Conservation (phyloP, 2,113 vertebrate species). For the Apistogramma diplotaenia region DNA sequence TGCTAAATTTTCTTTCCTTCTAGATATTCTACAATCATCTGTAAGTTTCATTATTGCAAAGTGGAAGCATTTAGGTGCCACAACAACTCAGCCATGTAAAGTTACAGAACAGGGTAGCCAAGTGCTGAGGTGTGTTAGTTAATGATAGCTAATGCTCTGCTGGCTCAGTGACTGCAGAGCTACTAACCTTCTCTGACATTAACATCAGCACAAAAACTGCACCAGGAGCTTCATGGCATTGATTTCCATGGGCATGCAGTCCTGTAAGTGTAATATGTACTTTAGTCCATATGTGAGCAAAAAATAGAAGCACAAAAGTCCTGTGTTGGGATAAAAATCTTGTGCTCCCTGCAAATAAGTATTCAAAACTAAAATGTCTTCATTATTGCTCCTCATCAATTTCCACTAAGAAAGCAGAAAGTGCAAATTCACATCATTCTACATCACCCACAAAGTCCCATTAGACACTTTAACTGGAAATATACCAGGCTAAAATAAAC, state of each 20-base stretch:
- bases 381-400: background rate
- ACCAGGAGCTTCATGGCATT: background rate
- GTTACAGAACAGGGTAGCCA: no score
- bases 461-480: background rate
- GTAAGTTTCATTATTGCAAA: background rate
- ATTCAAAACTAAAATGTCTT: background rate
- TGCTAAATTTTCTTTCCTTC: background rate
- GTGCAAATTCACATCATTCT: background rate
- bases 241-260: background rate
- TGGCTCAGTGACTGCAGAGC: no score
- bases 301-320: background rate
- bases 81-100: background rate
- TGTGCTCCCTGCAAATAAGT: background rate
- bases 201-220: background rate
- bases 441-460: background rate
- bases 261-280: background rate
- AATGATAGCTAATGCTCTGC: background rate
- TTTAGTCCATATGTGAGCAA: accelerated
- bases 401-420: background rate
- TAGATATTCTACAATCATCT: background rate
- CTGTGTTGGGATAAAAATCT: background rate
- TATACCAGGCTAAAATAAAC: no score
- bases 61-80: background rate
- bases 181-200: background rate
- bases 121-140: accelerated